Evolutionary conservation across 2,888 invertebrate genomes (phyloP).

Genomic region (Oconnorella tubifera): DNA sequence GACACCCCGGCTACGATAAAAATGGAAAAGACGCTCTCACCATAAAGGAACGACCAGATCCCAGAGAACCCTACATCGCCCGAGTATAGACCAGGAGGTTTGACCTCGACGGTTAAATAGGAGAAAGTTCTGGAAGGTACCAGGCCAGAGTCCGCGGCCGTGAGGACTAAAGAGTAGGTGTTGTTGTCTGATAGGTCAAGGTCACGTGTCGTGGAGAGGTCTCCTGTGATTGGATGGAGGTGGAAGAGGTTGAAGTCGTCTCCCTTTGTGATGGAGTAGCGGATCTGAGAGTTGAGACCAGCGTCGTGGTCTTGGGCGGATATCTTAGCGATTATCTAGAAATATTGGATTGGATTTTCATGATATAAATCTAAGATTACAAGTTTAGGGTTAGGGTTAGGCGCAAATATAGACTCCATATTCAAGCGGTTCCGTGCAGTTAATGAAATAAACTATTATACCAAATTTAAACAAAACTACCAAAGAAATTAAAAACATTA

Average conservation of each 20-base stretch:
- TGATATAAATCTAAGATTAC: too few species aligned
- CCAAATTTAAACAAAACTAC: too few species aligned
- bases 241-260: background rate
- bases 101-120: background rate
- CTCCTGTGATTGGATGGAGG: background rate
- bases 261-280: slow-evolving; percentile 8
- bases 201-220: background rate
- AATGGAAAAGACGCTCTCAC: background rate
- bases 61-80: background rate
- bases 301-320: too few species aligned
- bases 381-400: too few species aligned
- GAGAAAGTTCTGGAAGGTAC: background rate
- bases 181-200: background rate
- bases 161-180: background rate
- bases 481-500: too few species aligned
- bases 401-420: too few species aligned
- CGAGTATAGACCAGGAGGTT: background rate
- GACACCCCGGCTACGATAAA: background rate
- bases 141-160: background rate
- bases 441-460: too few species aligned
- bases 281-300: slow-evolving; percentile 54
- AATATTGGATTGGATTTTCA: too few species aligned
- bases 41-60: background rate
- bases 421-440: too few species aligned
- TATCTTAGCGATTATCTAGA: too few species aligned